phyloP scores from a whole-genome alignment of 2,113 vertebrate species.

The Passerina amoena region DNA sequence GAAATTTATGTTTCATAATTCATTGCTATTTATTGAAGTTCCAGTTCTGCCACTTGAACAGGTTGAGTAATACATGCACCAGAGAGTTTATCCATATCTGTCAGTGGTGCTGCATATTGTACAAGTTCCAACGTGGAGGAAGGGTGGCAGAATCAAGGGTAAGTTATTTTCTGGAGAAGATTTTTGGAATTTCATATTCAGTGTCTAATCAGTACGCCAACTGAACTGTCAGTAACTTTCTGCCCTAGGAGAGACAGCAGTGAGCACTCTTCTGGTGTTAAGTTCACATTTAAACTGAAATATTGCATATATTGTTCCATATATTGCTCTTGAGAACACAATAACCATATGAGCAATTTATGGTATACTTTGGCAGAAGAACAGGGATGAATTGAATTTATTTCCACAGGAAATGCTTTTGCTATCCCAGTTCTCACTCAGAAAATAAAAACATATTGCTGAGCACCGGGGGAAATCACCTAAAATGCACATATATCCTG shows the following conservation, averaged over 20 bases:
- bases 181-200: background rate
- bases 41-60: background rate
- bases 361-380: background rate
- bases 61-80: background rate
- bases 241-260: background rate
- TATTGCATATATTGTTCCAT: background rate
- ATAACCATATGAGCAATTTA: background rate
- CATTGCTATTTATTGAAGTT: background rate
- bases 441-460: constrained; percentile 9
- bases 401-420: background rate
- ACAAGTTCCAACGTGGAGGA: background rate
- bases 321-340: background rate
- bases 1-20: background rate
- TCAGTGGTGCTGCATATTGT: background rate
- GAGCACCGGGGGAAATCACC: background rate
- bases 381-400: background rate
- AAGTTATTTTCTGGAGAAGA: background rate
- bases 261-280: background rate
- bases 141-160: background rate
- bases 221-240: background rate
- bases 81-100: background rate
- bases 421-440: background rate
- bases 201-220: background rate
- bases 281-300: background rate
- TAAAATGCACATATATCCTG: background rate